Percentiles rank a stretch among this genome's conserved stretches.
Conservation (phyloP, 2,113 vertebrate species). For the Tupaia chinensis region DNA sequence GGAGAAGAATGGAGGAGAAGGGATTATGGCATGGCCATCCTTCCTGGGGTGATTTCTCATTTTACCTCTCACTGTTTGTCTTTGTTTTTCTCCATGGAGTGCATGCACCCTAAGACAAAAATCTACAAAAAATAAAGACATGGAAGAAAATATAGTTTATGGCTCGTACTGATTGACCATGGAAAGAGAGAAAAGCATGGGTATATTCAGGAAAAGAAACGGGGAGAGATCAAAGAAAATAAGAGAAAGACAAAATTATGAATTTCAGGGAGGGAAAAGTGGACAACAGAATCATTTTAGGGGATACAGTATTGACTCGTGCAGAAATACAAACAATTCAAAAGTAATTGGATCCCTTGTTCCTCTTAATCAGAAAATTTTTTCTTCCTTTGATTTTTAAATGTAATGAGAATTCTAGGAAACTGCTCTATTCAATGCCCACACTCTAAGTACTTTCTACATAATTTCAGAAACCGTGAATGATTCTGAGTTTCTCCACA, state of each 20-base stretch:
- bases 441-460: background rate
- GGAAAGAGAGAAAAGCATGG: background rate
- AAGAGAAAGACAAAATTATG: background rate
- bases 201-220: slow-evolving; percentile 5
- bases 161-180: background rate
- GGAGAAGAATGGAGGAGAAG: too few relatives aligned
- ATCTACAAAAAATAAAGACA: background rate
- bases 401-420: background rate
- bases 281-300: background rate
- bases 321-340: background rate
- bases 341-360: background rate
- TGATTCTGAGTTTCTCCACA: background rate
- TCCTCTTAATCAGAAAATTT: background rate
- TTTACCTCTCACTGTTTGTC: too few relatives aligned
- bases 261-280: background rate
- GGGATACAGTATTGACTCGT: too few relatives aligned
- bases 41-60: too few relatives aligned
- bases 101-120: too few relatives aligned
- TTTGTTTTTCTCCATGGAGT: too few relatives aligned
- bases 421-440: background rate
- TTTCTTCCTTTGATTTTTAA: background rate
- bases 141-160: background rate
- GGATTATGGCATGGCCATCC: too few relatives aligned
- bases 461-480: background rate
- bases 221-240: background rate